Percentiles rank a stretch among this genome's conserved stretches.
Conservation (phyloP, 2,888 invertebrate genomes). For the Limnephilus rhombicus region DNA sequence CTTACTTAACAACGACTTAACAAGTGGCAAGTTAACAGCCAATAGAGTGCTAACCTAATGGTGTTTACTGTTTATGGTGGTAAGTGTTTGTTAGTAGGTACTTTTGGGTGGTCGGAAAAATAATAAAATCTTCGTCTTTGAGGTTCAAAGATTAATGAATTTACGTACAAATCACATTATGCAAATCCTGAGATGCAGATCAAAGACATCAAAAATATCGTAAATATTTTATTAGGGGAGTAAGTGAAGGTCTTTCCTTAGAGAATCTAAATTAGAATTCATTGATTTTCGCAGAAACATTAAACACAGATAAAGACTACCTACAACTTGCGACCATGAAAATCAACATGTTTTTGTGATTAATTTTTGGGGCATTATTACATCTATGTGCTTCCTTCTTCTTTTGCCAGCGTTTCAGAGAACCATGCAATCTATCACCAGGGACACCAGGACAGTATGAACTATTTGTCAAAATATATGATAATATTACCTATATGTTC, state of each 20-base stretch:
- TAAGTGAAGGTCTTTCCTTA: neutral
- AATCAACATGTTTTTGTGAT: too few relatives aligned
- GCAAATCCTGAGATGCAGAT: neutral
- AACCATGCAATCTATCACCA: too few relatives aligned
- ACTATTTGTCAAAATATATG: too few relatives aligned
- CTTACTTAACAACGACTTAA: neutral
- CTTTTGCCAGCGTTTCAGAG: too few relatives aligned
- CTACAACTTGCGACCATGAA: neutral
- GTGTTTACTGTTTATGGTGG: neutral
- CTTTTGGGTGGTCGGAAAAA: neutral
- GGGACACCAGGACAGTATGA: too few relatives aligned
- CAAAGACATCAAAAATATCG: neutral
- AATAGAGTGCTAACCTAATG: neutral
- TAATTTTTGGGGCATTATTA: too few relatives aligned
- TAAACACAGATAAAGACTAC: neutral
- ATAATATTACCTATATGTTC: too few relatives aligned
- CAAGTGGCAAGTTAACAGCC: neutral
- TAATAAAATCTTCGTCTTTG: neutral
- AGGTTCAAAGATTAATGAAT: neutral
- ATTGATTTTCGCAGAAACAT: neutral
- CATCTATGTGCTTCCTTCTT: too few relatives aligned
- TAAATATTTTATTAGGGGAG: neutral
- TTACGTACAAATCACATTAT: neutral
- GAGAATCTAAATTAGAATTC: neutral
- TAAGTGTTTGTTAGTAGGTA: neutral